A percentile compares a stretch with the other conserved stretches of the same genome.
Evolutionary conservation across 2,888 invertebrate species (phyloP).

Genomic region (Andrena praecox): DNA sequence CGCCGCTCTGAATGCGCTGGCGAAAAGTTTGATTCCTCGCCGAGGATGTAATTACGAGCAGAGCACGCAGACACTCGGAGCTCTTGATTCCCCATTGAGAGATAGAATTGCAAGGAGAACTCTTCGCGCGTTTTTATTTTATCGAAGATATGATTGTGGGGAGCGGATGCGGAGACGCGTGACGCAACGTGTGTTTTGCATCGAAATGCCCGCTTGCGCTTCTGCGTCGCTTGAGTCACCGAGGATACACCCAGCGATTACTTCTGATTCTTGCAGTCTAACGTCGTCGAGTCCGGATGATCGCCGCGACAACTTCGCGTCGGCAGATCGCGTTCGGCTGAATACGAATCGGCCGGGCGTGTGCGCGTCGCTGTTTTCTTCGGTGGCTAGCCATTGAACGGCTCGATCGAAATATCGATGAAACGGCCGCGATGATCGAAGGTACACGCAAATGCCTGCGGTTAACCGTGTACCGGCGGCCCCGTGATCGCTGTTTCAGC

Average conservation of each 20-base stretch:
- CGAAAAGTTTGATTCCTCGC: background rate
- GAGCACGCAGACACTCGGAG: background rate
- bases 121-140: background rate
- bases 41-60: slow-evolving; percentile 13
- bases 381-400: slow-evolving; percentile 1
- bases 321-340: background rate
- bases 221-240: background rate
- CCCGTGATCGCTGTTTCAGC: slow-evolving; percentile 29
- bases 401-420: slow-evolving; percentile 15
- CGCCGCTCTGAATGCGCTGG: background rate
- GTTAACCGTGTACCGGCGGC: slow-evolving; percentile 44
- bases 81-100: background rate
- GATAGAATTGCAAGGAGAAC: background rate
- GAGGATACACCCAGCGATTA: background rate
- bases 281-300: no score
- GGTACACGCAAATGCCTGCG: slow-evolving; percentile 34
- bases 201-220: background rate
- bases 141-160: background rate
- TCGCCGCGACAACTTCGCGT: background rate
- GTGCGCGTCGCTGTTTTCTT: background rate
- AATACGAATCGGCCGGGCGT: background rate
- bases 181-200: slow-evolving; percentile 15
- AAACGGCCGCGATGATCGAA: slow-evolving; percentile 18
- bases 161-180: background rate
- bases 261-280: background rate